Evolutionary conservation across 2,113 vertebrate species (phyloP).

Genomic region (Pao palembangensis): DNA sequence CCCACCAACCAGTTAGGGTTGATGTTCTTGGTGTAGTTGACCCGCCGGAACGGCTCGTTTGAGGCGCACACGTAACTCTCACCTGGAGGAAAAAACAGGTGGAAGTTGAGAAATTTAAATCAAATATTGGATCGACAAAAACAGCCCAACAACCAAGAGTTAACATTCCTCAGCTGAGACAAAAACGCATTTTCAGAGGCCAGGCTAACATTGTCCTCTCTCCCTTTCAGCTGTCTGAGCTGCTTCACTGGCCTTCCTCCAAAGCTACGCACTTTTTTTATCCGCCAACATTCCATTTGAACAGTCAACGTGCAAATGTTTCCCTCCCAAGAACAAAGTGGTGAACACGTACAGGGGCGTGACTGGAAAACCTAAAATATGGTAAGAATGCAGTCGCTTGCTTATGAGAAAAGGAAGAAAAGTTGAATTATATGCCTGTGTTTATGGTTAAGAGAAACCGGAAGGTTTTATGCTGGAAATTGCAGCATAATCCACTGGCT

Average conservation of each 20-base stretch:
- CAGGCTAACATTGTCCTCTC: constrained; percentile 41
- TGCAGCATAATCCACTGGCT: background rate
- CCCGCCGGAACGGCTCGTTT: constrained; percentile 88
- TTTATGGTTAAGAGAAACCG: too few species aligned
- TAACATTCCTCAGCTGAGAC: constrained; percentile 51
- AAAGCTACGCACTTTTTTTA: constrained; percentile 51
- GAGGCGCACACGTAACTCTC: constrained; percentile 98
- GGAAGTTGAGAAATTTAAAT: background rate
- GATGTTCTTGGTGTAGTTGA: constrained; percentile 94
- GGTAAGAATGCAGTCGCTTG: constrained; percentile 31
- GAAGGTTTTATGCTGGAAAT: too few species aligned
- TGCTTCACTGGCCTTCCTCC: constrained; percentile 59
- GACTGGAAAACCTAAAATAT: constrained; percentile 34
- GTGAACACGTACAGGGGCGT: constrained; percentile 26
- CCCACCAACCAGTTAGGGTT: constrained; percentile 98
- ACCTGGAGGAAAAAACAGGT: constrained; percentile 68
- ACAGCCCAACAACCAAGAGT: constrained; percentile 34
- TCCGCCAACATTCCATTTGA: constrained; percentile 55
- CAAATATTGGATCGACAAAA: background rate
- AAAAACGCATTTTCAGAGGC: constrained; percentile 48
- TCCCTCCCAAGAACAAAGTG: constrained; percentile 44
- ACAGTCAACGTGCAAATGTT: constrained; percentile 53
- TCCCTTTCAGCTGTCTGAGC: constrained; percentile 39
- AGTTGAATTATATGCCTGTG: too few species aligned
- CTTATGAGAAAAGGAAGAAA: constrained; percentile 23